Evolutionary conservation across 2,113 vertebrate genomes (phyloP), one percentile per base, ranked within the genome.

Genomic region (Leiothrix lutea): DNA sequence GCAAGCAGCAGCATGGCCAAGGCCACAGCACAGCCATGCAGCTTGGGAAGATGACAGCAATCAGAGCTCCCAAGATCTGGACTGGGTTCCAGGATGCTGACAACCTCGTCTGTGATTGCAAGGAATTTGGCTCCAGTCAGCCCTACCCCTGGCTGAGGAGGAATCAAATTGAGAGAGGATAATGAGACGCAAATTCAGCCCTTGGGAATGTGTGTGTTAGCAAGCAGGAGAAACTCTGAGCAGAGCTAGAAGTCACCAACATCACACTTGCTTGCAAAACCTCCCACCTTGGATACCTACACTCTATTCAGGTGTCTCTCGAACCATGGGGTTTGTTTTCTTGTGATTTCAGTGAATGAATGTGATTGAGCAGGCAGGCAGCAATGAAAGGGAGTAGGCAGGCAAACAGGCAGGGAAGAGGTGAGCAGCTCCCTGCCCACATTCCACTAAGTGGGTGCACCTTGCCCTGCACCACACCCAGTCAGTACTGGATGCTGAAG

Each of bases 41-140:
- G 60, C 42, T 47, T 1, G 0, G 36, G 44, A 93, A 94, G 51
- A 94, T 28, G 72, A 90, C 82, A 93, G 83, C 64, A 92, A 47
- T 64, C 38, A 64, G 71, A 90, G 79, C 79, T 90, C 79, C 50
- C 21, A 40, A 72, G 67, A 85, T 83, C 69, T 92, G 80, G 0
- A 2, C 86, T 75, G 72, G 51, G 44, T 92, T 86, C 91, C 94
- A 97, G 77, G 88, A 95, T 86, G 92, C 96, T 96, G 96, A 95
- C 86, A 94, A 47, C 56, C 60, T 88, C 6, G 94, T 96, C 94
- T 96, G 91, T 67, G 86, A 94, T 89, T 94, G 86, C 3, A 5
- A 95, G 57, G 94, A 96, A 97, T 94, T 94, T 94, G 91, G 92
- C 88, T 96, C 64, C 56, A 83, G 69, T 17, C 47, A 6, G 62